Evolutionary conservation across 2,113 vertebrate genomes (phyloP).

Genomic region (Etheostoma cragini): DNA sequence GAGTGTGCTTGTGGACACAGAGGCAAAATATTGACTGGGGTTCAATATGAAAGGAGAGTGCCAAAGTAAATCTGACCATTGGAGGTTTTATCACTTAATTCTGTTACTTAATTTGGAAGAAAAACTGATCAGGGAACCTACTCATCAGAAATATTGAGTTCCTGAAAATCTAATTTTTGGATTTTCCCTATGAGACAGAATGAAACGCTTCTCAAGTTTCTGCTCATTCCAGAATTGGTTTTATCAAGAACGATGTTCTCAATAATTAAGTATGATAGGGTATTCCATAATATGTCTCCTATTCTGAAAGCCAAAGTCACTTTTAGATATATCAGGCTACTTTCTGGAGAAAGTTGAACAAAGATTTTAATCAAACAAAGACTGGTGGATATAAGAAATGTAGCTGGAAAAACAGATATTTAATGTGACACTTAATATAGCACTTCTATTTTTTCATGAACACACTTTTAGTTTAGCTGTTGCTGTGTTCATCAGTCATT

Average conservation of each 20-base stretch:
- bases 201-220: too few relatives aligned
- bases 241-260: conserved; percentile 16
- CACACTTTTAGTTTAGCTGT: background rate
- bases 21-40: background rate
- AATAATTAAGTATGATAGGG: conserved; percentile 2
- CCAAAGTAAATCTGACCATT: background rate
- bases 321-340: conserved; percentile 1
- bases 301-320: background rate
- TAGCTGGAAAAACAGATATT: background rate
- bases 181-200: conserved; percentile 14
- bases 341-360: background rate
- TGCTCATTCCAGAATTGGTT: background rate
- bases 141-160: conserved; percentile 34
- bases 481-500: background rate
- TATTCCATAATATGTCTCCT: conserved; percentile 23
- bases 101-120: conserved; percentile 5
- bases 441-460: background rate
- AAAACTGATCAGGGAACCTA: conserved; percentile 21
- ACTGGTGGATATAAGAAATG: background rate
- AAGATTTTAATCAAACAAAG: background rate
- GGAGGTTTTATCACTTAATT: conserved; percentile 13
- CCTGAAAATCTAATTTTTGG: conserved; percentile 21
- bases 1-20: background rate
- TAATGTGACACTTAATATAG: background rate
- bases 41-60: background rate